phyloP scores from a whole-genome alignment of 2,797 vertebrate species.

The Zalophus californianus region DNA sequence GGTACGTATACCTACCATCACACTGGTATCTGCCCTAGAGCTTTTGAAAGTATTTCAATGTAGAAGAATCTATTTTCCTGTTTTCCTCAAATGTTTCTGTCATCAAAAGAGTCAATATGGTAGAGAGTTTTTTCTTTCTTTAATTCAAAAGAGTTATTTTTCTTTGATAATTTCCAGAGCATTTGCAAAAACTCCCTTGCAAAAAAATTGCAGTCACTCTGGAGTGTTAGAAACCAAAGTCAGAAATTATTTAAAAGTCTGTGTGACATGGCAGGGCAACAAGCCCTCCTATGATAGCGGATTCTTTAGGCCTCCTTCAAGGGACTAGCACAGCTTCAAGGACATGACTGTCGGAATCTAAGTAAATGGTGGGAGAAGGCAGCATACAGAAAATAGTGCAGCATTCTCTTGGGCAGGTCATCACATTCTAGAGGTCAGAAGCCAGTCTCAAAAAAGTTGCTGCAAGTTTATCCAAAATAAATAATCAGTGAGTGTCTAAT shows the following conservation, averaged over 20 bases:
- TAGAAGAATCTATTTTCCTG: neutral
- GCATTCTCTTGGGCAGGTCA: neutral
- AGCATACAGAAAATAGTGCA: neutral
- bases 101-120: neutral
- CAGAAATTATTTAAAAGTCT: neutral
- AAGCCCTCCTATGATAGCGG: neutral
- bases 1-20: neutral
- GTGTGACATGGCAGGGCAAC: neutral
- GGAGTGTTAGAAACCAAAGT: slow-evolving; percentile 1
- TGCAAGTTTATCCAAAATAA: neutral
- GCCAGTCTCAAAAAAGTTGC: neutral
- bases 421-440: neutral
- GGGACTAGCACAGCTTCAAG: neutral
- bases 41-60: neutral
- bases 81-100: slow-evolving; percentile 42
- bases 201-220: neutral
- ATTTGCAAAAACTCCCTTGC: neutral
- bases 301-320: neutral
- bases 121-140: slow-evolving; percentile 13
- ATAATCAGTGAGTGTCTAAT: neutral
- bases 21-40: neutral
- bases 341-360: neutral
- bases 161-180: slow-evolving; percentile 10
- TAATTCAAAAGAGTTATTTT: neutral
- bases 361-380: neutral